Percentiles rank a stretch among this genome's conserved stretches.
These are phyloP conservation scores for Isotomurus palustris DNA, from an alignment of 2,888 invertebrate genomes.

Conservation along the genomic window DNA sequence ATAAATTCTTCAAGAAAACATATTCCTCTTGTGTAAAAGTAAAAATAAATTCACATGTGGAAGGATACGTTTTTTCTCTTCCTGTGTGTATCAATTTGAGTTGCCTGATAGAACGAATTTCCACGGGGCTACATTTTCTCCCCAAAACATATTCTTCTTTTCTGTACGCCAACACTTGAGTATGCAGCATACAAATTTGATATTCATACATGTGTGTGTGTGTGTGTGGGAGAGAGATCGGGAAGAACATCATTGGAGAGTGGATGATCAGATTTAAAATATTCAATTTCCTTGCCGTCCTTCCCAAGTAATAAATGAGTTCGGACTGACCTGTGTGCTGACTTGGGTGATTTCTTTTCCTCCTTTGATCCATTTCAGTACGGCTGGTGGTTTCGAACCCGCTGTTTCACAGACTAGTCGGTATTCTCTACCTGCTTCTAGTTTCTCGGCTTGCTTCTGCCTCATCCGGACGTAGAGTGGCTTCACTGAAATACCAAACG, in stretches of 20 bases:
- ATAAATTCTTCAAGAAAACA: too few species aligned
- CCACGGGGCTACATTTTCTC: too few species aligned
- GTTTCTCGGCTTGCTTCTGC: slow-evolving; percentile 66
- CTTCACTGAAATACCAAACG: slow-evolving; percentile 65
- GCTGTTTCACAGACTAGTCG: slow-evolving; percentile 81
- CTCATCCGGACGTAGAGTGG: slow-evolving; percentile 77
- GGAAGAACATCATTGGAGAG: slow-evolving; percentile 5
- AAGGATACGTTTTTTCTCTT: too few species aligned
- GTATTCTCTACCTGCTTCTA: slow-evolving; percentile 77
- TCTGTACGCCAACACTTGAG: too few species aligned
- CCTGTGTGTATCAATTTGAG: too few species aligned
- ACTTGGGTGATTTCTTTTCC: slow-evolving; percentile 66
- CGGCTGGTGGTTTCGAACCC: slow-evolving; percentile 80
- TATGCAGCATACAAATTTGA: too few species aligned
- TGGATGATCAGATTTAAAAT: slow-evolving; percentile 34
- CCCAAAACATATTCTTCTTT: too few species aligned
- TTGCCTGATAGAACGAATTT: too few species aligned
- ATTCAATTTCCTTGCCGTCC: slow-evolving; percentile 29
- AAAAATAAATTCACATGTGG: too few species aligned
- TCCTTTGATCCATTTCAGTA: slow-evolving; percentile 81
- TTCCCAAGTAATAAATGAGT: slow-evolving; percentile 30
- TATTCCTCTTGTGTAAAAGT: too few species aligned
- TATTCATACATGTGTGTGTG: not conserved
- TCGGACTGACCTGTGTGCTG: slow-evolving; percentile 44
- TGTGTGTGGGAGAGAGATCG: not conserved